Evolutionary conservation across 2,888 invertebrate species (phyloP), one percentile per base, ranked within the genome.

Genomic region (Colostygia pectinataria): DNA sequence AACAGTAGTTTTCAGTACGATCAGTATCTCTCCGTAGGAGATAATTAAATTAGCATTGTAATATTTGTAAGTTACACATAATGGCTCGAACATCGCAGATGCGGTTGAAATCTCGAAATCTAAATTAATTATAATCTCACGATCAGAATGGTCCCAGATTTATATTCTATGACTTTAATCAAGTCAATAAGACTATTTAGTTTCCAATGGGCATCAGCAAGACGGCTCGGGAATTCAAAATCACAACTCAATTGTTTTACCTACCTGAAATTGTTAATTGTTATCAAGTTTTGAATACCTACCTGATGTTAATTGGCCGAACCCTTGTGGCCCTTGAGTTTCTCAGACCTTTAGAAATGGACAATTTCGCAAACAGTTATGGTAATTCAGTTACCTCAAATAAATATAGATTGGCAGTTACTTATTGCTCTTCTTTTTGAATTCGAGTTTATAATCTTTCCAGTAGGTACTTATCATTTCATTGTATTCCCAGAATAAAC

Each of bases 251-350:
- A 54, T 59, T 59, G 53, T 52, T 52, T 27, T 27, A 24, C 7
- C 10, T 14, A 23, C 10, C 36, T 32, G 31, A 50, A 51, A 53
- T 48, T 33, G 29, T 45, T 46, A 36, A 45, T 59, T 55, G 53
- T 53, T 55, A 54, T 50, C 39, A 38, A 46, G 34, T 37, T 44
- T 53, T 53, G 48, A 57, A 59, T 53, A 36, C 34, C 40, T 48
- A 15, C 1, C 14, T 31, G 33, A 47, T 47, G 20, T 8, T 51
- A 55, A 57, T 55, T 55, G 46, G 29, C n/a, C 13, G 42, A 33
- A 31, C 29, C 27, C 18, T 53, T 36, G 28, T 10, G 31, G 7
- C 5, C 38, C 33, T 33, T 7, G 10, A 33, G 18, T 2, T 5
- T 20, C 32, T 28, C 27, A 1, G 27, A n/a, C 10, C 28, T 24